Base-by-base conservation (phyloP, 2,888 invertebrate genomes). In the Pyrrhopygopsis socrates region DNA sequence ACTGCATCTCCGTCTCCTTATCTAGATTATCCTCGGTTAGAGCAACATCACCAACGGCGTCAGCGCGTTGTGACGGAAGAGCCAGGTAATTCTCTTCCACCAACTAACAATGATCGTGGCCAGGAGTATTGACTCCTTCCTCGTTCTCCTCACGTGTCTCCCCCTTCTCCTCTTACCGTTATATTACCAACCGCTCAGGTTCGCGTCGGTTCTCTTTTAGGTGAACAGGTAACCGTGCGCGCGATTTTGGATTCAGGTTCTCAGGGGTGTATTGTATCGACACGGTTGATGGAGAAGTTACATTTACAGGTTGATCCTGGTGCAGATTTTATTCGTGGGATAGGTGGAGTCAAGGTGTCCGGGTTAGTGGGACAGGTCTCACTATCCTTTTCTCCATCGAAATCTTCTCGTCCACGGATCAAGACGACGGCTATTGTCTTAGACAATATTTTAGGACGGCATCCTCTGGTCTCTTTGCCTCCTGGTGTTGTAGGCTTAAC, bases 171-270 rank as follows among this genome's bases (percentile, higher is more conserved):
- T 45, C 15, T 45, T 6, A 45, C 45, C 15, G 45, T 45, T 45
- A 13, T 45, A 45, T 18, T 45, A 45, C 45, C 45, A 4, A 45
- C 45, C 15, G 63, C 29, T 3, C 45, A 45, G 15, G 45, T 45
- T 45, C 45, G 15, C 45, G 45, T 45, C 30, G 75, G 41, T 60
- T 75, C 75, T 18, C 22, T 22, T 34, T 38, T 22, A 22, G 27
- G 34, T 75, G 60, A 34, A 29, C 58, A 75, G 22, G 30, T 34
- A 20, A 24, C 34, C 20, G 65, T 18, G 50, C 76, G 76, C 22
- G 65, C 76, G 29, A 76, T 76, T 76, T 63, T 76, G 45, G 76
- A 76, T 65, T 76, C 76, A 4, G 65, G 76, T 38, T 76, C 76
- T 24, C 76, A 76, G 45, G 76, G 76, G 45, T 65, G 76, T 65